Evolutionary conservation across 2,113 vertebrate species (phyloP).

Genomic region (Pogona vitticeps): DNA sequence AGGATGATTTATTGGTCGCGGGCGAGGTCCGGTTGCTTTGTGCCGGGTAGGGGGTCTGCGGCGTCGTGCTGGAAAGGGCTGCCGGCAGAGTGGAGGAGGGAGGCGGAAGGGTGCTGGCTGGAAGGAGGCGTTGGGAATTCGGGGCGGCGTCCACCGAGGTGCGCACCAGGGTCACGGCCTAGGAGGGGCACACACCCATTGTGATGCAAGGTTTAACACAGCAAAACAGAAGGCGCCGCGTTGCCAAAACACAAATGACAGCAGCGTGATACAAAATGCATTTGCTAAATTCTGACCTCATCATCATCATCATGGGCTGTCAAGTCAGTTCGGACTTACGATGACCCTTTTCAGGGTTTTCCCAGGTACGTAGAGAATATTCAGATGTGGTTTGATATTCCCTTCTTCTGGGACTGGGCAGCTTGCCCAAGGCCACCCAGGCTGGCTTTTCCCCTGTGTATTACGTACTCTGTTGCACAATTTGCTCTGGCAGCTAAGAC

Average conservation of each 20-base stretch:
- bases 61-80: conserved; percentile 71
- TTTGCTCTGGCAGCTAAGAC: too few relatives aligned
- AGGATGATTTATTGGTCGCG: conserved; percentile 76
- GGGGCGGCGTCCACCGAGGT: conserved; percentile 82
- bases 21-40: conserved; percentile 80
- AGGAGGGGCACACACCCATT: conserved; percentile 26
- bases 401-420: background rate
- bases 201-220: background rate
- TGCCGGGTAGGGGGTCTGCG: conserved; percentile 76
- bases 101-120: conserved; percentile 76
- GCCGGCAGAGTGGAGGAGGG: conserved; percentile 76
- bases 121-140: conserved; percentile 81
- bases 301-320: too few relatives aligned
- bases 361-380: too few relatives aligned
- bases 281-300: too few relatives aligned
- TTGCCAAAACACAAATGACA: too few relatives aligned
- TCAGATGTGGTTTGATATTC: background rate
- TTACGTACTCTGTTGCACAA: background rate
- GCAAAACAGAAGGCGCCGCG: too few relatives aligned
- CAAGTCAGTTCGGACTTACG: too few relatives aligned
- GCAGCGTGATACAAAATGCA: too few relatives aligned
- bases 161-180: conserved; percentile 86
- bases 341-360: too few relatives aligned
- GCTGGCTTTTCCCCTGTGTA: background rate
- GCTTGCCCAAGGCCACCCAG: background rate